These are phyloP conservation scores for Prunella fulvescens DNA, from an alignment of 2,113 vertebrate genomes.

Conservation along the genomic window DNA sequence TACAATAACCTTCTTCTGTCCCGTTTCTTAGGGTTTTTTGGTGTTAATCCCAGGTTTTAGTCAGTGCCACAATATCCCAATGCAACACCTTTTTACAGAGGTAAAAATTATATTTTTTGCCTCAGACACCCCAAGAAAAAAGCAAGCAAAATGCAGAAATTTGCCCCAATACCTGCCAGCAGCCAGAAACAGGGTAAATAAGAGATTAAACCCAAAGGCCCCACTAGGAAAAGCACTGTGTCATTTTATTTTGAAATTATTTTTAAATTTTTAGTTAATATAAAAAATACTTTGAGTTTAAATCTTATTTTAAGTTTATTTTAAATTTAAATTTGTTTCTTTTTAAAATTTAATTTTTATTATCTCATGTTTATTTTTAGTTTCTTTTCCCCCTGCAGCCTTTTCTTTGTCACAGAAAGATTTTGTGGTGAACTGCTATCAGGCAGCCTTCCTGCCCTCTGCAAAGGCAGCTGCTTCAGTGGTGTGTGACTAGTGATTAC, in stretches of 20 bases:
- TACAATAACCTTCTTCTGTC: rapidly evolving
- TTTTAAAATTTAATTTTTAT: neutral
- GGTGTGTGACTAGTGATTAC: neutral
- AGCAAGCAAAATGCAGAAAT: neutral
- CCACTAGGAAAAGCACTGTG: neutral
- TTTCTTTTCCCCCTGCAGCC: neutral
- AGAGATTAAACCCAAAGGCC: neutral
- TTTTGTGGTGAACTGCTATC: neutral
- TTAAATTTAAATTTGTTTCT: neutral
- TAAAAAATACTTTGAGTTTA: neutral
- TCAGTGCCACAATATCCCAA: no score
- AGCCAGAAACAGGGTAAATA: neutral
- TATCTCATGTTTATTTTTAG: neutral
- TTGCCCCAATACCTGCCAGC: neutral
- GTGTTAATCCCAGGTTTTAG: neutral
- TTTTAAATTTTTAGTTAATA: neutral
- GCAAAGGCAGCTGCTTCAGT: neutral
- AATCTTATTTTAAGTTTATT: no score
- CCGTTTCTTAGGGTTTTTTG: neutral
- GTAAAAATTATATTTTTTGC: rapidly evolving
- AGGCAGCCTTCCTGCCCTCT: neutral
- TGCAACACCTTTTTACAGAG: neutral
- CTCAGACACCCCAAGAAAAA: neutral
- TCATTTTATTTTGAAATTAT: neutral
- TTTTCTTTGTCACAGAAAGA: neutral